Evolutionary conservation across 2,113 vertebrate genomes (phyloP).

Genomic region (Numenius arquata): DNA sequence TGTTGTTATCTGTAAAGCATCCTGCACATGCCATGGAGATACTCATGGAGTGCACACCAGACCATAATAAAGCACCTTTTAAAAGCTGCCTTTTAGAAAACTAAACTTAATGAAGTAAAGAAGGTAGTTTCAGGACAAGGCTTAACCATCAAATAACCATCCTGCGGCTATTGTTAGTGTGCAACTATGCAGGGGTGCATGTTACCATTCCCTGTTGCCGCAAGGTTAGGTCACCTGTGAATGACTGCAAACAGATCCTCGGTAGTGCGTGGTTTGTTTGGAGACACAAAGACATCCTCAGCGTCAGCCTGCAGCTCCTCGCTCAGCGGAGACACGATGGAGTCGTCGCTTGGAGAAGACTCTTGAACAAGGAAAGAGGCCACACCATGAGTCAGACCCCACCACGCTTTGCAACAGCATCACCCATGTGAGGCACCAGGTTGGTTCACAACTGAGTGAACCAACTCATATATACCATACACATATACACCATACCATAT

Average conservation of each 20-base stretch:
- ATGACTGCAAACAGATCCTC: slow-evolving; percentile 99
- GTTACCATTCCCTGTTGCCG: neutral
- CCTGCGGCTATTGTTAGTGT: neutral
- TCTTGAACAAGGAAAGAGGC: slow-evolving; percentile 72
- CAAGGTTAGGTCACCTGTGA: slow-evolving; percentile 85
- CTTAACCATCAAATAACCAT: neutral
- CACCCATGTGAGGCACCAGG: neutral
- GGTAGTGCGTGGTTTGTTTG: slow-evolving; percentile 94
- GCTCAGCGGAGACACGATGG: slow-evolving; percentile 85
- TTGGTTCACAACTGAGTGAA: accelerated
- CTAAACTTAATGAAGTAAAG: neutral
- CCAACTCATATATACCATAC: no score
- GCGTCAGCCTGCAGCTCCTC: slow-evolving; percentile 89
- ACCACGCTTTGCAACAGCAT: neutral
- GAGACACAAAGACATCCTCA: slow-evolving; percentile 89
- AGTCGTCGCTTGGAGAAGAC: slow-evolving; percentile 87
- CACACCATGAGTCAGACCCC: neutral
- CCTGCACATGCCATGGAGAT: neutral
- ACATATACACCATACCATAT: no score
- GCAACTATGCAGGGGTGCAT: neutral
- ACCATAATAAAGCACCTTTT: neutral
- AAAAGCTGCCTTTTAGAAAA: neutral
- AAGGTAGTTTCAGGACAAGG: neutral
- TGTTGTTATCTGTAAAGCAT: neutral
- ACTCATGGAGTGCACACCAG: neutral